Evolutionary conservation across 2,113 vertebrate genomes (phyloP).

Genomic region (Smithornis capensis): DNA sequence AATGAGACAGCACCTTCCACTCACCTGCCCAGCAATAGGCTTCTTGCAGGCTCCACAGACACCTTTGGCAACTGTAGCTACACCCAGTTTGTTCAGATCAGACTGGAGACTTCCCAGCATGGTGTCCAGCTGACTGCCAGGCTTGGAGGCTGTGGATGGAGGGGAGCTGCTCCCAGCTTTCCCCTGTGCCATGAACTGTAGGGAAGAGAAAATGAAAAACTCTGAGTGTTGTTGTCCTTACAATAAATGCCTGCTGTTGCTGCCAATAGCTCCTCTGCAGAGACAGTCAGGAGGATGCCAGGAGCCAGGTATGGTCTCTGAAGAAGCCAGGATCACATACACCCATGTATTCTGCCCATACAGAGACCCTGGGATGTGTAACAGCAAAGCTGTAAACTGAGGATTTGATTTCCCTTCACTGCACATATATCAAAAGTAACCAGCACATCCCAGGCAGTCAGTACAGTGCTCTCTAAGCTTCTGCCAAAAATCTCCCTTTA

Average conservation of each 20-base stretch:
- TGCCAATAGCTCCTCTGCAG: not conserved
- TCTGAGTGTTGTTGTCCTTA: not conserved
- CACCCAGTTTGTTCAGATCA: conserved; percentile 94
- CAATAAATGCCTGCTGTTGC: not conserved
- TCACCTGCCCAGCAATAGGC: conserved; percentile 96
- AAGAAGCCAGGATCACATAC: not conserved
- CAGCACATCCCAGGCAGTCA: not conserved
- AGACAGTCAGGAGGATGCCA: not conserved
- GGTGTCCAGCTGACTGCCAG: conserved; percentile 96
- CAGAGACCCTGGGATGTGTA: not conserved
- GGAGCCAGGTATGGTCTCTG: not conserved
- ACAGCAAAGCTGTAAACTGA: not conserved
- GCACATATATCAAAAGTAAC: not conserved
- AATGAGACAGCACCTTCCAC: not conserved
- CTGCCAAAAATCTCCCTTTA: conserved; percentile 14
- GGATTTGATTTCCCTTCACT: not conserved
- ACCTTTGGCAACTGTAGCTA: conserved; percentile 95
- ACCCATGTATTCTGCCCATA: not conserved
- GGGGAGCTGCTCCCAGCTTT: conserved; percentile 80
- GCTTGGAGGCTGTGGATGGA: conserved; percentile 79
- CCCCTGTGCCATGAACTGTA: conserved; percentile 93
- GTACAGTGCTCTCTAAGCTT: not conserved
- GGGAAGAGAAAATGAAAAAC: not conserved
- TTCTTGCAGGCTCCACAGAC: conserved; percentile 98
- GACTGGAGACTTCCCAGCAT: conserved; percentile 98